Evolutionary conservation across 2,888 invertebrate genomes (phyloP).

Genomic region (Ephialtes manifestator): DNA sequence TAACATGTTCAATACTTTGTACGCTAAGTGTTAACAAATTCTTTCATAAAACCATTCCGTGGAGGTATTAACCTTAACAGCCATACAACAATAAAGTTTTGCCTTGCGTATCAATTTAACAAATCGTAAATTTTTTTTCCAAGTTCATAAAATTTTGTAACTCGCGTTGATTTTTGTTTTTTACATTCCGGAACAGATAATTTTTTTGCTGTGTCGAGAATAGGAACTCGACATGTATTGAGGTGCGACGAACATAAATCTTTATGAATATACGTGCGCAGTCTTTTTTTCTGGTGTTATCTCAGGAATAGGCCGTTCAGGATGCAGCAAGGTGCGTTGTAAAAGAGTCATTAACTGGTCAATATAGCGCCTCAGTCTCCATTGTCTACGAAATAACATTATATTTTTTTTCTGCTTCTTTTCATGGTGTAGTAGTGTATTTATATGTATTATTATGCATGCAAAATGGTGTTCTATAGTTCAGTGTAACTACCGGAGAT

Average conservation of each 20-base stretch:
- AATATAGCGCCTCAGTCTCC: not conserved
- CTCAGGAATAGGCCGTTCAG: not conserved
- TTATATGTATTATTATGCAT: slow-evolving; percentile 11
- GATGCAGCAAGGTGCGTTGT: slow-evolving; percentile 15
- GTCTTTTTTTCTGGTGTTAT: not conserved
- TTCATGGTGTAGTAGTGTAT: slow-evolving; percentile 5
- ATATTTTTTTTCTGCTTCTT: slow-evolving; percentile 8
- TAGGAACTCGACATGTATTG: not conserved
- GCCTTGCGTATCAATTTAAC: not conserved
- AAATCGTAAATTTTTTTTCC: not conserved
- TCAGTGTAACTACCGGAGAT: slow-evolving; percentile 19
- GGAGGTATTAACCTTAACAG: not conserved
- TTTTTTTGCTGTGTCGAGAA: not conserved
- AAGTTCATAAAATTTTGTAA: not conserved
- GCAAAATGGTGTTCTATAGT: not conserved
- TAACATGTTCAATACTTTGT: too few species aligned
- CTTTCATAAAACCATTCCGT: too few species aligned
- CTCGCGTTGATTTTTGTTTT: not conserved
- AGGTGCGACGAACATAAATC: slow-evolving; percentile 10
- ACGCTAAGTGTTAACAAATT: too few species aligned
- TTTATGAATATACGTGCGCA: not conserved
- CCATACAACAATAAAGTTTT: not conserved
- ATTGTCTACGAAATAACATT: slow-evolving; percentile 26
- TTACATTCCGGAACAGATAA: not conserved
- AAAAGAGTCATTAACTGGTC: slow-evolving; percentile 33